Evolutionary conservation across 2,113 vertebrate species (phyloP).

Genomic region (Sylvilagus bachmani): DNA sequence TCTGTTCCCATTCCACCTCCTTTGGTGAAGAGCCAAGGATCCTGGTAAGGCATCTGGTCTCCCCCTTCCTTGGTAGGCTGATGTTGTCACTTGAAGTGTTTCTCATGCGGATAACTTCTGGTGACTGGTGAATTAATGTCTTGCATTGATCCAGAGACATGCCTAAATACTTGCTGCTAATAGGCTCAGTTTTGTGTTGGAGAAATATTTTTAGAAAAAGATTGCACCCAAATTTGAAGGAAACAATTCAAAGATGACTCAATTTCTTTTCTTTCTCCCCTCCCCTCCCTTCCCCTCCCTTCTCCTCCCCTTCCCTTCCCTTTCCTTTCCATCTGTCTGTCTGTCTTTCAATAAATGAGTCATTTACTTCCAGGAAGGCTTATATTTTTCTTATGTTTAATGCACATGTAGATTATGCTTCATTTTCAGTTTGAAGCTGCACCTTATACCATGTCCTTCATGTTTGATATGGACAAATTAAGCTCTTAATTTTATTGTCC

Average conservation of each 20-base stretch:
- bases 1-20: background rate
- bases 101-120: background rate
- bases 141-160: background rate
- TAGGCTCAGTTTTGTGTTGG: background rate
- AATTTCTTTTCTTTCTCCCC: background rate
- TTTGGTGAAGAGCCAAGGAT: conserved; percentile 11
- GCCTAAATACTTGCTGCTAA: background rate
- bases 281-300: no score
- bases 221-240: conserved; percentile 9
- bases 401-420: background rate
- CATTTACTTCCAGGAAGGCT: conserved; percentile 38
- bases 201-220: conserved; percentile 42
- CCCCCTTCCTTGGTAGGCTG: background rate
- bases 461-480: background rate
- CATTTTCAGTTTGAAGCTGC: background rate
- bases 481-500: background rate
- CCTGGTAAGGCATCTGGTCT: background rate
- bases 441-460: background rate
- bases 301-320: no score
- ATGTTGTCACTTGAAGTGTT: background rate
- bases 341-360: background rate
- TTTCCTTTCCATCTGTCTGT: no score
- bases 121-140: background rate
- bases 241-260: background rate
- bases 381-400: background rate